Conservation (phyloP, 2,113 vertebrate species). For the Neodon shergylaensis region DNA sequence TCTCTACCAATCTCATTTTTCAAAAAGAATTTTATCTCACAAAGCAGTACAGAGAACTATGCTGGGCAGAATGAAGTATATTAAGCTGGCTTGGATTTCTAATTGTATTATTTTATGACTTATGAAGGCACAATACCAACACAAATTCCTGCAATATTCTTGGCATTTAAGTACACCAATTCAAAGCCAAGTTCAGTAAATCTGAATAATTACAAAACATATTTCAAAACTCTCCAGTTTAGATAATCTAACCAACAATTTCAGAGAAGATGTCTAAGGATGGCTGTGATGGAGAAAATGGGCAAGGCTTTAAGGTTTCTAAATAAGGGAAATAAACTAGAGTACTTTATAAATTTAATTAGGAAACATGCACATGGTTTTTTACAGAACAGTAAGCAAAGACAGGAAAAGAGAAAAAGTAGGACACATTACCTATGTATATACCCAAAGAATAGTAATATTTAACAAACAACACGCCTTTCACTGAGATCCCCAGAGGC, state of each 20-base stretch:
- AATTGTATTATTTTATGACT: conserved; percentile 22
- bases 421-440: neutral
- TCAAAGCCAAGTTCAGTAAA: conserved; percentile 25
- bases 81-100: neutral
- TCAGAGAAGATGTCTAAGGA: neutral
- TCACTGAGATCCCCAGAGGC: neutral
- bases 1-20: neutral
- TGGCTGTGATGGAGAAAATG: neutral
- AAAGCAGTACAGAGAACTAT: neutral
- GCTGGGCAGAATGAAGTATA: neutral
- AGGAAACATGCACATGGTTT: neutral
- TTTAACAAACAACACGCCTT: neutral
- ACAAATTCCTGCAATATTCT: conserved; percentile 23
- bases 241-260: conserved; percentile 27
- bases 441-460: neutral
- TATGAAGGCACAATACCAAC: neutral
- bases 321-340: neutral
- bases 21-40: neutral
- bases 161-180: neutral
- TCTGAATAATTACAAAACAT: conserved; percentile 16
- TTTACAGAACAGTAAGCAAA: neutral
- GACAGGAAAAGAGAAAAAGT: neutral
- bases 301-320: neutral
- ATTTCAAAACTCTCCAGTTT: neutral
- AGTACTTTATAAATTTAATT: neutral